Evolutionary conservation across 2,888 invertebrate species (phyloP).

Genomic region (Epinotia brunnichana): DNA sequence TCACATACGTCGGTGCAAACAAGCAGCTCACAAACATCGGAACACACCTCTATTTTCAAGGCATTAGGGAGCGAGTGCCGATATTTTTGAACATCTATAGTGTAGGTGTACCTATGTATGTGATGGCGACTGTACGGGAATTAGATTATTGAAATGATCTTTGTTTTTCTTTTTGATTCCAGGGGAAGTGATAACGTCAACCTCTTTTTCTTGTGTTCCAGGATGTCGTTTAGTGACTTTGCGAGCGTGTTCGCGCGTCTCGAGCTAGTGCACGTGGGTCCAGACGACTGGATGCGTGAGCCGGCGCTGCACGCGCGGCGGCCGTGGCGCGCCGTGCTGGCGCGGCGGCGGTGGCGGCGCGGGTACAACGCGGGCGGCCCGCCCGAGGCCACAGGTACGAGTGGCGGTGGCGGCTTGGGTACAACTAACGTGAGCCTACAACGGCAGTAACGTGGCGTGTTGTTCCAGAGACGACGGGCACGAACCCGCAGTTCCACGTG

Average conservation of each 20-base stretch:
- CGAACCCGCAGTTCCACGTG: conserved; percentile 89
- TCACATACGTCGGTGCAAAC: no score
- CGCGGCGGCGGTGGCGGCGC: conserved; percentile 86
- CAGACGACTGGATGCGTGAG: conserved; percentile 89
- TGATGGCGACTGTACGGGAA: no score
- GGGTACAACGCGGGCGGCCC: conserved; percentile 89
- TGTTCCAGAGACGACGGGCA: conserved; percentile 84
- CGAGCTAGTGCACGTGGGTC: conserved; percentile 89
- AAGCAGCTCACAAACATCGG: no score
- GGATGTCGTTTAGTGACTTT: conserved; percentile 89
- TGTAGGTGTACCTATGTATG: no score
- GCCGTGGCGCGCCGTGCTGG: conserved; percentile 88
- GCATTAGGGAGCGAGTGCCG: no score
- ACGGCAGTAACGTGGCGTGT: conserved; percentile 86
- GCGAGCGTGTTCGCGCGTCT: conserved; percentile 86
- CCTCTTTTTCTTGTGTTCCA: conserved; percentile 53
- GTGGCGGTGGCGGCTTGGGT: conserved; percentile 87
- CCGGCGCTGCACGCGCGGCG: conserved; percentile 86
- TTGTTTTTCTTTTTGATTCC: no score
- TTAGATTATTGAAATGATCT: no score
- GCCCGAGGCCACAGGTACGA: conserved; percentile 84
- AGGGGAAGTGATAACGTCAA: not conserved
- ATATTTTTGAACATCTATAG: no score
- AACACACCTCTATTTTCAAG: no score
- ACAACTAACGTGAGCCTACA: conserved; percentile 68